A percentile compares a stretch with the other conserved stretches of the same genome.
Evolutionary conservation across 2,797 vertebrate genomes (phyloP).

Genomic region (Nannoperca obscura): DNA sequence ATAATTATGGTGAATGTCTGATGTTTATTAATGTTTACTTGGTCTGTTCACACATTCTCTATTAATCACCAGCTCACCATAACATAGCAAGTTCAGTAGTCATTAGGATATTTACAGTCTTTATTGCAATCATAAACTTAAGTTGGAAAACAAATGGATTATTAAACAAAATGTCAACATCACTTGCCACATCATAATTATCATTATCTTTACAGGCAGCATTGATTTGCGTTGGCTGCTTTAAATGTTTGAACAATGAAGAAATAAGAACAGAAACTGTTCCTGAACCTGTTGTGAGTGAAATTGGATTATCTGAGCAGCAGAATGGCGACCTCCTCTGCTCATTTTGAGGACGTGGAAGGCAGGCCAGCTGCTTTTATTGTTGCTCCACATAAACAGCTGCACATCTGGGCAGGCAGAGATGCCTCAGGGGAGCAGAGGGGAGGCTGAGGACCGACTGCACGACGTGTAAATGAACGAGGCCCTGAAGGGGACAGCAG

Average conservation of each 20-base stretch:
- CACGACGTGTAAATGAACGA: constrained; percentile 71
- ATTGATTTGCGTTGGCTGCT: background rate
- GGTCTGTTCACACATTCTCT: background rate
- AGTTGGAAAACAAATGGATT: background rate
- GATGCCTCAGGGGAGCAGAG: constrained; percentile 67
- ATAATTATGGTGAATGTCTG: background rate
- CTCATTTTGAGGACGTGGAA: constrained; percentile 40
- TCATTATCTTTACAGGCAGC: background rate
- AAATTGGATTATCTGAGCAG: constrained; percentile 16
- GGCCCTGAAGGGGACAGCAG: constrained; percentile 72
- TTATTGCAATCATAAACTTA: background rate
- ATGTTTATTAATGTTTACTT: background rate
- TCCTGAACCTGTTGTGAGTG: constrained; percentile 13
- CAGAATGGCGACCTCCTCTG: constrained; percentile 58
- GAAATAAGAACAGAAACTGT: background rate
- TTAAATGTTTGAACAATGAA: background rate
- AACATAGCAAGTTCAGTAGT: background rate
- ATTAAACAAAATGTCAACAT: background rate
- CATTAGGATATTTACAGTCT: background rate
- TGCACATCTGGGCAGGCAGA: constrained; percentile 79
- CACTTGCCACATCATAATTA: background rate
- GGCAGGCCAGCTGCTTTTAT: constrained; percentile 64
- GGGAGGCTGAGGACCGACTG: constrained; percentile 69
- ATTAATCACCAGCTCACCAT: background rate
- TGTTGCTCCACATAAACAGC: constrained; percentile 73